Percentiles rank a stretch among this genome's conserved stretches.
Evolutionary conservation across 2,797 vertebrate genomes (phyloP).

Genomic region (Zenarchopterus dispar): DNA sequence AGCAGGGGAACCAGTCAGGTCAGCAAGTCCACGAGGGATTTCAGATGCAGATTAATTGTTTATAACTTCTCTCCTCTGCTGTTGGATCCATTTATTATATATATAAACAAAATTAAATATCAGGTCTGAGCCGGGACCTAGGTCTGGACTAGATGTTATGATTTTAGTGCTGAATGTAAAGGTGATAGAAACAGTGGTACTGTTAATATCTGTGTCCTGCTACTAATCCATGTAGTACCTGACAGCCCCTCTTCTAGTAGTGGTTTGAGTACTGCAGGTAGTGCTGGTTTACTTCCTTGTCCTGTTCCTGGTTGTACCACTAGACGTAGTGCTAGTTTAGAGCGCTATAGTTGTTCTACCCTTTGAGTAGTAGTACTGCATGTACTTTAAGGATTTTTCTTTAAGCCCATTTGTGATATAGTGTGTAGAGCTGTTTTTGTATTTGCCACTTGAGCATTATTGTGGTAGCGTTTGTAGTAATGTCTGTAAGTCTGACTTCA

Average conservation of each 20-base stretch:
- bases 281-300: background rate
- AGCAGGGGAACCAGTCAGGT: background rate
- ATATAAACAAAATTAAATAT: too few relatives aligned
- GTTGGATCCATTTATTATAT: too few relatives aligned
- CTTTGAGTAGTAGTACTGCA: background rate
- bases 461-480: background rate
- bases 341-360: too few relatives aligned
- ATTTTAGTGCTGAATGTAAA: background rate
- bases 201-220: background rate
- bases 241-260: background rate
- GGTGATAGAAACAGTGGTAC: background rate
- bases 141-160: constrained; percentile 4
- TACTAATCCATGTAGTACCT: background rate
- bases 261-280: background rate
- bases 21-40: background rate
- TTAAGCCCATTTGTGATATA: too few relatives aligned
- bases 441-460: background rate
- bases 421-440: background rate
- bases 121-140: constrained; percentile 18
- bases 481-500: constrained; percentile 5
- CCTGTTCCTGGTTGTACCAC: too few relatives aligned
- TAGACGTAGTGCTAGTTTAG: background rate
- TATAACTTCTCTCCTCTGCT: too few relatives aligned
- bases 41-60: too few relatives aligned
- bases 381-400: background rate